These are phyloP conservation scores for Chaetops frenatus DNA, from an alignment of 2,113 vertebrate genomes.

Conservation along the genomic window DNA sequence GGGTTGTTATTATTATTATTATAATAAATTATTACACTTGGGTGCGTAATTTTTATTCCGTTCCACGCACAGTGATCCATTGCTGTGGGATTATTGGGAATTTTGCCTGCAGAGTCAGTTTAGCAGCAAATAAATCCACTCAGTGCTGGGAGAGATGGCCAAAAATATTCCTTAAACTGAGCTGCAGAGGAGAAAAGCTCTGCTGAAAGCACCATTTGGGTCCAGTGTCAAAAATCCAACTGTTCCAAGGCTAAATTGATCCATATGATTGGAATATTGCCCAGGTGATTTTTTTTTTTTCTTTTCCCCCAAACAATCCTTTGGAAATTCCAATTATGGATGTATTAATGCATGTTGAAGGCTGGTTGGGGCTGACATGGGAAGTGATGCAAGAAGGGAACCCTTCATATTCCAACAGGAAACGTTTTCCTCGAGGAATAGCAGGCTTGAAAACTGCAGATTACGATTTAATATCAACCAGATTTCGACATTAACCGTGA, in stretches of 20 bases:
- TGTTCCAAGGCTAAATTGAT: constrained; percentile 64
- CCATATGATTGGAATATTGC: constrained; percentile 75
- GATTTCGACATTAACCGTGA: constrained; percentile 78
- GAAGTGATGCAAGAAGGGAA: constrained; percentile 75
- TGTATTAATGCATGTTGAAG: constrained; percentile 71
- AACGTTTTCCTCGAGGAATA: constrained; percentile 78
- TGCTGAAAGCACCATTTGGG: not conserved
- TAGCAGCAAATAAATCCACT: not conserved
- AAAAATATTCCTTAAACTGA: not conserved
- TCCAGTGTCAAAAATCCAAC: constrained; percentile 26
- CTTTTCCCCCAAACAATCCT: not conserved
- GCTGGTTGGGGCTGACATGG: constrained; percentile 66
- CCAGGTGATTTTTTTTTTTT: constrained; percentile 14
- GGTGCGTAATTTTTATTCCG: not conserved
- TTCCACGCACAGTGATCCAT: not conserved
- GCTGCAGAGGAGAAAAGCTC: not conserved
- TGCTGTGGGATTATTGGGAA: not conserved
- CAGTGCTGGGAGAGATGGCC: not conserved
- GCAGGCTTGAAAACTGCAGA: constrained; percentile 74
- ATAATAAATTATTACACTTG: not conserved
- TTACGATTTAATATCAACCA: constrained; percentile 80
- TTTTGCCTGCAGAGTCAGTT: not conserved
- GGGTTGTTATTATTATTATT: not conserved
- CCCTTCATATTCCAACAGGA: constrained; percentile 72
- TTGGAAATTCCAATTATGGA: constrained; percentile 69